Evolutionary conservation across 1,140 invertebrate species (phyloP).

Genomic region (Drosophila paulistorum): DNA sequence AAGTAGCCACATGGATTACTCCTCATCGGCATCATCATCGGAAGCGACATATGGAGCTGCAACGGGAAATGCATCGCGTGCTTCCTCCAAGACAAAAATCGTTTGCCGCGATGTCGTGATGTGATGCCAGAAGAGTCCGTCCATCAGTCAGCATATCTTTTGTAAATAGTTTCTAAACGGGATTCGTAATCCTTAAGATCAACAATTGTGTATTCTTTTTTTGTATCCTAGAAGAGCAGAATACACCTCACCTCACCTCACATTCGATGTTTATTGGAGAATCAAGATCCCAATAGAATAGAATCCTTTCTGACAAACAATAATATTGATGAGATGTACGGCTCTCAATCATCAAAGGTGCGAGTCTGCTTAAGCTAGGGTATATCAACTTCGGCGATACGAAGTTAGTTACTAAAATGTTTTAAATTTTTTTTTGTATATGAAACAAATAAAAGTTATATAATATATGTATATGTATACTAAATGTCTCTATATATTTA

Average conservation of each 20-base stretch:
- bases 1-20: slow-evolving; percentile 78
- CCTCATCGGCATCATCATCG: slow-evolving; percentile 67
- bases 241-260: background rate
- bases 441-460: slow-evolving; percentile 63
- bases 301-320: background rate
- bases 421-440: slow-evolving; percentile 25
- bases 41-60: slow-evolving; percentile 21
- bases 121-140: slow-evolving; percentile 28
- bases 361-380: background rate
- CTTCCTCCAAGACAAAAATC: slow-evolving; percentile 75
- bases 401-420: slow-evolving; percentile 4
- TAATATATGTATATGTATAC: slow-evolving; percentile 30
- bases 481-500: slow-evolving; percentile 7
- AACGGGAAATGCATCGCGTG: slow-evolving; percentile 40
- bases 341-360: background rate
- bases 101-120: slow-evolving; percentile 71
- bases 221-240: background rate
- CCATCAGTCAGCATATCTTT: slow-evolving; percentile 21
- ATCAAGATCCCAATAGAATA: no score
- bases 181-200: background rate
- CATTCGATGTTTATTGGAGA: no score
- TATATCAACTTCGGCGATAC: background rate
- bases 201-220: background rate
- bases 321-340: no score
- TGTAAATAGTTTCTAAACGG: slow-evolving; percentile 41